Percentiles rank a stretch among this genome's conserved stretches.
phyloP scores from a whole-genome alignment of 2,888 invertebrate genomes.

The Uropetala carovei region DNA sequence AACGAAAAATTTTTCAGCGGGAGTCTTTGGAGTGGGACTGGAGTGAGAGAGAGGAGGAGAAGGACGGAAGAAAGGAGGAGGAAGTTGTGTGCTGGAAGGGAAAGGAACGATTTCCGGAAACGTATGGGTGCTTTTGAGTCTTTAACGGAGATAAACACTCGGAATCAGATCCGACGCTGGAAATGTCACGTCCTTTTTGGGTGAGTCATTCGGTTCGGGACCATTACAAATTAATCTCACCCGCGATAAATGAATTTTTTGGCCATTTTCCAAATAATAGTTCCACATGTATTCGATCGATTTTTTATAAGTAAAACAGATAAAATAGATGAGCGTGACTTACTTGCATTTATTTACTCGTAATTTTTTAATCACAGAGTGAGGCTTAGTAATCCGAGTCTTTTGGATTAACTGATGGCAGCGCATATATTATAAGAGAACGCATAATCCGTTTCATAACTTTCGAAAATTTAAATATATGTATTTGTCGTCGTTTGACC shows the following conservation, averaged over 20 bases:
- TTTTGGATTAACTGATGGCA: no score
- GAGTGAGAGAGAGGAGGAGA: background rate
- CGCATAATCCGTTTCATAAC: no score
- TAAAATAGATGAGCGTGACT: no score
- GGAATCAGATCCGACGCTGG: background rate
- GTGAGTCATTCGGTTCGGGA: background rate
- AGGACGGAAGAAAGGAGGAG: background rate
- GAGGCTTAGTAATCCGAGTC: no score
- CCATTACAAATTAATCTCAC: background rate
- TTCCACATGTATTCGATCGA: no score
- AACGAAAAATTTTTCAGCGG: background rate
- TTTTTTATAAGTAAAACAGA: no score
- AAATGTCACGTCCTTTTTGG: conserved; percentile 1
- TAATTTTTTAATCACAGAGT: no score
- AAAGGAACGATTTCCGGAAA: background rate
- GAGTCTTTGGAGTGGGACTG: background rate
- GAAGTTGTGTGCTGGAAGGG: background rate
- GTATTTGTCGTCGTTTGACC: no score
- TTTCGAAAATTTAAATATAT: no score
- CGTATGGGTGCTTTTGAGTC: background rate
- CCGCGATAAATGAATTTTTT: background rate
- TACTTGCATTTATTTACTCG: no score
- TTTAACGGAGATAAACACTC: conserved; percentile 2
- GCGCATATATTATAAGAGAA: no score
- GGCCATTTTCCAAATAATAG: no score